Base-by-base conservation (phyloP, 2,797 vertebrate genomes). In the Pelobates cultripes region DNA sequence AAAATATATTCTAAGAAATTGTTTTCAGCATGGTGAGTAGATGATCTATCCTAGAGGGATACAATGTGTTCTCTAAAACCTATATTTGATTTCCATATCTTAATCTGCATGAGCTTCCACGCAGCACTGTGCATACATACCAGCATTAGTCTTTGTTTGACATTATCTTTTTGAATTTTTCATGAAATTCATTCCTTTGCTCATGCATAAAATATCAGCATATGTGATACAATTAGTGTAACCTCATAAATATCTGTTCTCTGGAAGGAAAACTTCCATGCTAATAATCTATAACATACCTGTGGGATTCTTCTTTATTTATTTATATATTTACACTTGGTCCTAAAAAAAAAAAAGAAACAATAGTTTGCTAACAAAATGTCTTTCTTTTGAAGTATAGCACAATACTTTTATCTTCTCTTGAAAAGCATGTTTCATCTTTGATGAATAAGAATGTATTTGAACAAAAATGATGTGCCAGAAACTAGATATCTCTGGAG, bases 111-210 rank as follows among this genome's bases (percentile, higher is more conserved):
- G 82, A 79, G 82, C 77, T 42, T 84, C 79, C 72, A 84, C 14
- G 72, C 82, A 79, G 82, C 77, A 79, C 77, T 75, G 77, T 84
- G 77, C 82, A 84, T 72, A 83, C 77, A 84, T 73, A 51, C 60
- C 68, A 45, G 77, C 82, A 84, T 84, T 84, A 84, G 82, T 84
- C 82, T 84, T 84, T 84, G 82, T 84, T 79, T 84, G 82, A 84
- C 82, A 84, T 84, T 84, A 84, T 84, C 82, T 79, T 79, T 84
- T 78, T 84, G 82, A 84, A 84, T 79, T 84, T 84, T 84, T 84
- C 82, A 84, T 84, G 82, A 84, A 84, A 84, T 84, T 79, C 82
- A 79, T 84, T 84, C 82, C 82, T 79, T 75, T 79, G 72, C 82
- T 84, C 77, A 84, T 84, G 82, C 82, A 84, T 84, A 84, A 84